Percentiles rank a stretch among this genome's conserved stretches.
These are phyloP conservation scores for Samia ricini DNA, from an alignment of 1,140 invertebrate genomes.

Conservation along the genomic window DNA sequence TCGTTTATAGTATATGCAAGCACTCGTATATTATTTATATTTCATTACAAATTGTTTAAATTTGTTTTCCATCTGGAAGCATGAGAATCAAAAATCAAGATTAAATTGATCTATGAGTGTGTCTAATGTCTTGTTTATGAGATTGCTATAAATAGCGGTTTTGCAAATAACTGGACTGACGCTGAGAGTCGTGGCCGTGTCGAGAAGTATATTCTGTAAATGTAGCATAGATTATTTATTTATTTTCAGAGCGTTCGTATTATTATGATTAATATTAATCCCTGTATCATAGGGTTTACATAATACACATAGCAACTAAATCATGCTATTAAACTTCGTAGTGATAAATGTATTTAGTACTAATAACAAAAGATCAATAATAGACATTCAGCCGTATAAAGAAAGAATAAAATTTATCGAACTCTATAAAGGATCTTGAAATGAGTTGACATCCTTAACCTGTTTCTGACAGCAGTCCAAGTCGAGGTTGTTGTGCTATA, in stretches of 20 bases:
- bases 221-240: conserved; percentile 23
- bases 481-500: too few species aligned
- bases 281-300: too few species aligned
- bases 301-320: too few species aligned
- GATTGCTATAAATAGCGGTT: conserved; percentile 72
- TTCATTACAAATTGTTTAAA: not conserved
- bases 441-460: too few species aligned
- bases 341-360: too few species aligned
- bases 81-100: conserved; percentile 7
- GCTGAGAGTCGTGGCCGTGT: conserved; percentile 45
- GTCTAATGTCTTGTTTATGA: conserved; percentile 53
- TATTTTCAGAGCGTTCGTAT: not conserved
- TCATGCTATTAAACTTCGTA: too few species aligned
- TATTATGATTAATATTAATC: not conserved
- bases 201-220: conserved; percentile 34
- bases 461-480: too few species aligned
- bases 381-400: too few species aligned
- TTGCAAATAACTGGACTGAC: conserved; percentile 72
- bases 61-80: not conserved
- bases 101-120: conserved; percentile 37
- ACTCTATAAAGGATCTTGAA: too few species aligned
- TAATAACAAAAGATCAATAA: too few species aligned
- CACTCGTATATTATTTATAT: not conserved
- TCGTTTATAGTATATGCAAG: too few species aligned
- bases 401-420: too few species aligned